Percentiles rank a stretch among this genome's conserved stretches.
Evolutionary conservation across 2,888 invertebrate genomes (phyloP).

Genomic region (Diarsia dahlii): DNA sequence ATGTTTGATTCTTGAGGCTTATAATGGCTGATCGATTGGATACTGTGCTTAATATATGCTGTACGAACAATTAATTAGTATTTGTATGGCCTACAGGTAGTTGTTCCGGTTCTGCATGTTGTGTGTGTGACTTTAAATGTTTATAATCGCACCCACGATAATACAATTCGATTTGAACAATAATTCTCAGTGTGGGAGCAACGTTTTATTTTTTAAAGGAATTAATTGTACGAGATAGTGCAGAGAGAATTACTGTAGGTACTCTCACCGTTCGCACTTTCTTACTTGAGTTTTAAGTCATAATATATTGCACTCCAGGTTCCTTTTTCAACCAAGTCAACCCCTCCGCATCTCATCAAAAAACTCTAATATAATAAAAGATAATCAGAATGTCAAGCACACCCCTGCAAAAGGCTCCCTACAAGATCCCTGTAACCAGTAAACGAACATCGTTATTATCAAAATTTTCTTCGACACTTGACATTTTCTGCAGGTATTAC

Average conservation of each 20-base stretch:
- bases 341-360: neutral
- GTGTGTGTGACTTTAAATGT: neutral
- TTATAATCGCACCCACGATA: neutral
- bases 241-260: neutral
- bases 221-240: neutral
- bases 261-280: neutral
- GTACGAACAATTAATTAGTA: neutral
- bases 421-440: slow-evolving; percentile 21
- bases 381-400: slow-evolving; percentile 39
- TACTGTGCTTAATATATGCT: neutral
- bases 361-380: slow-evolving; percentile 7
- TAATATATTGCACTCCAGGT: neutral
- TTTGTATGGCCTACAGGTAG: neutral
- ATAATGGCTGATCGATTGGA: neutral
- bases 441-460: slow-evolving; percentile 38
- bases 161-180: too few relatives aligned
- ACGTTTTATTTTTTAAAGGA: neutral
- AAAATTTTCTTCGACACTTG: slow-evolving; percentile 42
- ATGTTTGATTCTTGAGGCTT: neutral
- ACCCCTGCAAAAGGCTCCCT: neutral
- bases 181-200: too few relatives aligned
- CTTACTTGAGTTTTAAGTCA: neutral
- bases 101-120: neutral
- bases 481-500: slow-evolving; percentile 45
- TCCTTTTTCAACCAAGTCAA: neutral